A percentile compares a stretch with the other conserved stretches of the same genome.
phyloP scores from a whole-genome alignment of 2,888 invertebrate genomes.

The Formica aserva region DNA sequence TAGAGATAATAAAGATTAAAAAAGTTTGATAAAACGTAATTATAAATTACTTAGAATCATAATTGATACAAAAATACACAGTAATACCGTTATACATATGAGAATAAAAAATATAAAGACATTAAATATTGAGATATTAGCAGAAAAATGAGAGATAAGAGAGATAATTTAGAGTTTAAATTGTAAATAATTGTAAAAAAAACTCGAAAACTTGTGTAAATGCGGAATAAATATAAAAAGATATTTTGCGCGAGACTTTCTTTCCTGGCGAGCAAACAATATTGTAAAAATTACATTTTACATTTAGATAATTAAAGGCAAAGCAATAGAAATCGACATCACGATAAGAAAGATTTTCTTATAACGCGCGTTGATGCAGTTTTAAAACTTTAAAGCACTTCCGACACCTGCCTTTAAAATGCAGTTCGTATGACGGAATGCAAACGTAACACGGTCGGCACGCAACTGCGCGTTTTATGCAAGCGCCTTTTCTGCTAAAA shows the following conservation, averaged over 20 bases:
- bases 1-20: neutral
- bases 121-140: neutral
- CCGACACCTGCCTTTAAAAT: neutral
- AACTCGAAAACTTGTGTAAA: neutral
- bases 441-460: neutral
- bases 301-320: slow-evolving; percentile 2
- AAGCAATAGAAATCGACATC: neutral
- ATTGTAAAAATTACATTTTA: slow-evolving; percentile 11
- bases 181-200: neutral
- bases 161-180: neutral
- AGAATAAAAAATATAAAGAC: neutral
- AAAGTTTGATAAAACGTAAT: neutral
- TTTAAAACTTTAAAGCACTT: slow-evolving; percentile 9
- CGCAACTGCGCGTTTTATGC: neutral
- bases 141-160: neutral
- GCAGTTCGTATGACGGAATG: neutral
- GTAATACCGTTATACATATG: neutral
- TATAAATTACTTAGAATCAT: neutral
- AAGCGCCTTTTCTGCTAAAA: slow-evolving; percentile 19
- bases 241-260: neutral
- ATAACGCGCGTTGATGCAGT: neutral
- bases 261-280: neutral
- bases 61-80: neutral
- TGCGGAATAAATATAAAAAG: neutral
- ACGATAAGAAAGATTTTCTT: neutral